Evolutionary conservation across 2,113 vertebrate species (phyloP), one percentile per base, ranked within the genome.

Genomic region (Zingel zingel): DNA sequence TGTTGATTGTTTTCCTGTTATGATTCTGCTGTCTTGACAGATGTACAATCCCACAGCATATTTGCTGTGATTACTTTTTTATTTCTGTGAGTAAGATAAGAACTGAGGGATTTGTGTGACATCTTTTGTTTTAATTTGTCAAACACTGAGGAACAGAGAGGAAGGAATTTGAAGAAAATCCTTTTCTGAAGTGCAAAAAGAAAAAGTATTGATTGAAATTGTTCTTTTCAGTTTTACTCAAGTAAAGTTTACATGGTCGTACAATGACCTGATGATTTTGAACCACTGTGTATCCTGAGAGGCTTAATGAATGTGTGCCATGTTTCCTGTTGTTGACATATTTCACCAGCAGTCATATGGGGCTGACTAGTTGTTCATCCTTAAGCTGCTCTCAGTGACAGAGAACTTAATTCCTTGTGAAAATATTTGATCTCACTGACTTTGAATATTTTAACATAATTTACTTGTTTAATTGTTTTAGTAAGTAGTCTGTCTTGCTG

Each of bases 271-370:
- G 47, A 57, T 48, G 66, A 50, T 74, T 39, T 50, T 77, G 61
- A 74, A 48, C 77, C 51, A 76, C 15, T 50, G 58, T 59, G 48
- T 62, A 25, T 74, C 54, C 48, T 15, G 69, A 71, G 54, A 30
- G 23, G 23, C 11, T 13, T 62, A 58, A 56, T 81, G 65, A 85
- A 85, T 79, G 63, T 62, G 43, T 30, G 62, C 67, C 54, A 58
- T 88, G 77, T 23, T 82, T 82, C 72, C 68, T 77, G 80, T 65
- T 78, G 75, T 82, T 82, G 67, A 81, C 66, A 25, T 61, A 9
- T 59, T 67, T 62, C 62, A n/a, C 30, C 64, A 53, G 39, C 43
- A 39, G 71, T 79, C 56, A 72, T 27, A 67, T 61, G 62, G 59
- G 6, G 54, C 67, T 48, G 63, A 70, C 36, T 5, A 30, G 48